Evolutionary conservation across 2,888 invertebrate species (phyloP).

Genomic region (Notodonta ziczac): DNA sequence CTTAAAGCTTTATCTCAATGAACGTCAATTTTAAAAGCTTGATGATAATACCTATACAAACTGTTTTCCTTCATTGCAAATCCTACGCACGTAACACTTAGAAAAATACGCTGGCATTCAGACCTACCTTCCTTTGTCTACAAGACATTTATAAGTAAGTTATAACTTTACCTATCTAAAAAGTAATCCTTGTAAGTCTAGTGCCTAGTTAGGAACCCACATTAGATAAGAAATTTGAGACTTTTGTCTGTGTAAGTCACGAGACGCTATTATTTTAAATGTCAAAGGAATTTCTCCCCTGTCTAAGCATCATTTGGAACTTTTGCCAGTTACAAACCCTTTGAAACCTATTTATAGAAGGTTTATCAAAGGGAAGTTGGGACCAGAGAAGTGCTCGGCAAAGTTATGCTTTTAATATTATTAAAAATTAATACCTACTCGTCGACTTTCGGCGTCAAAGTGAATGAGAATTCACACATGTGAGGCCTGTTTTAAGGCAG

Average conservation of each 20-base stretch:
- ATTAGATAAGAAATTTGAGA: background rate
- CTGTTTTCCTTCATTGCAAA: too few species aligned
- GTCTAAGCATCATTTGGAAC: conserved; percentile 4
- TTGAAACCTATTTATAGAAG: conserved; percentile 14
- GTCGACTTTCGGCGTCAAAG: conserved; percentile 1
- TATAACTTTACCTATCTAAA: too few species aligned
- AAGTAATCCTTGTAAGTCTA: too few species aligned
- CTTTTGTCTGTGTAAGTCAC: too few species aligned
- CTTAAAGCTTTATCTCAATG: too few species aligned
- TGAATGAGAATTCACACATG: background rate
- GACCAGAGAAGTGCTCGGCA: conserved; percentile 10
- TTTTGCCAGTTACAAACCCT: conserved; percentile 17
- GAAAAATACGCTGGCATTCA: too few species aligned
- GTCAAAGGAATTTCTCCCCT: background rate
- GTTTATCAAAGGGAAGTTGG: background rate
- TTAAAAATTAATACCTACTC: conserved; percentile 7
- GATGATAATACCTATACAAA: too few species aligned
- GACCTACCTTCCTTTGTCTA: too few species aligned
- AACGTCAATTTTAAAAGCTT: too few species aligned
- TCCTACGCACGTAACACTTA: too few species aligned
- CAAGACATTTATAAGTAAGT: too few species aligned
- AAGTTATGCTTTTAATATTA: conserved; percentile 10
- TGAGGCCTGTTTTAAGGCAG: too few species aligned
- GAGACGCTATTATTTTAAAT: background rate
- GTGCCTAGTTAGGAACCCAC: background rate